Evolutionary conservation across 2,113 vertebrate species (phyloP).

Genomic region (Cephalopholis sonnerati): DNA sequence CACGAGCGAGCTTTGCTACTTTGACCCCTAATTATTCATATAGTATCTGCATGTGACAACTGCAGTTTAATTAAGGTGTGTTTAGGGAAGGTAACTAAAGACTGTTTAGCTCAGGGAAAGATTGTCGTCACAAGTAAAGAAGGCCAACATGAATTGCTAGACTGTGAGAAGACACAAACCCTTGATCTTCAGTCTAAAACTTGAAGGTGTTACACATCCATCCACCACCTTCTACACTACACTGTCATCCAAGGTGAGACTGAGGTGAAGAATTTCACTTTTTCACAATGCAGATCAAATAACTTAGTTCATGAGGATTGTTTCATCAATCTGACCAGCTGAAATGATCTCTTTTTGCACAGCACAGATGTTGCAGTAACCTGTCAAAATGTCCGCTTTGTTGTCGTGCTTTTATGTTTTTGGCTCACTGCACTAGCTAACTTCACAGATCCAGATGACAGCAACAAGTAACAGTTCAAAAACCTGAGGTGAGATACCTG

Average conservation of each 20-base stretch:
- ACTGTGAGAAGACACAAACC: background rate
- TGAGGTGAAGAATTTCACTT: background rate
- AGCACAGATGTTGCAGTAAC: conserved; percentile 33
- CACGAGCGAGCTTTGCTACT: too few species aligned
- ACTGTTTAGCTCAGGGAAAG: background rate
- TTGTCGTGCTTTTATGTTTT: conserved; percentile 59
- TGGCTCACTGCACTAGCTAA: conserved; percentile 23
- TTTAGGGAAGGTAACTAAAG: background rate
- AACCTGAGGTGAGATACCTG: background rate
- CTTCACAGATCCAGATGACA: conserved; percentile 42
- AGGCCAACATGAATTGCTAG: background rate
- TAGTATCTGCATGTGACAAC: background rate
- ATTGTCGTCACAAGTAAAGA: background rate
- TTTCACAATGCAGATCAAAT: background rate
- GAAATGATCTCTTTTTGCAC: conserved; percentile 1
- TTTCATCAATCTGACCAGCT: conserved; percentile 16
- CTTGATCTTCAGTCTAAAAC: background rate
- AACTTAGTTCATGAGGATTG: background rate
- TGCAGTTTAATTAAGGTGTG: background rate
- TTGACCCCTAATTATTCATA: background rate
- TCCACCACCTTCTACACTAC: background rate
- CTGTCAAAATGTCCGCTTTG: conserved; percentile 60
- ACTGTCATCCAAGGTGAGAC: background rate
- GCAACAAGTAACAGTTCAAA: conserved; percentile 37
- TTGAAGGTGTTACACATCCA: background rate